Percentiles rank a stretch among this genome's conserved stretches.
These are phyloP conservation scores for Ancistrus triradiatus DNA, from an alignment of 2,113 vertebrate genomes.

Conservation along the genomic window DNA sequence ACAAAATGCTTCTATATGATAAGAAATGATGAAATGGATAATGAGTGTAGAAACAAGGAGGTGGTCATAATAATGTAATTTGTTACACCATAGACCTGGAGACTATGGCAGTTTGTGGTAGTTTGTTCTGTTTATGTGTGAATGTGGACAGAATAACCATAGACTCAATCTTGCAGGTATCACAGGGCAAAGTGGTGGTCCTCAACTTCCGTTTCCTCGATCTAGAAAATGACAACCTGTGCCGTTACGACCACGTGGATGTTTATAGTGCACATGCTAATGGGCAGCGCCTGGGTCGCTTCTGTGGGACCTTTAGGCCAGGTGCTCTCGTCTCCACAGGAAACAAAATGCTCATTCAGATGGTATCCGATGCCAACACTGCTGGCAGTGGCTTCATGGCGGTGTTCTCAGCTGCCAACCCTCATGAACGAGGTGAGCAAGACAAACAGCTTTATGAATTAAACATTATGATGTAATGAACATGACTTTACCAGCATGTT, in stretches of 20 bases:
- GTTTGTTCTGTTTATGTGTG: too few species aligned
- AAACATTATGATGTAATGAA: too few species aligned
- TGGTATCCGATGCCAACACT: conserved; percentile 95
- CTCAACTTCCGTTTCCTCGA: conserved; percentile 90
- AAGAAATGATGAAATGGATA: too few species aligned
- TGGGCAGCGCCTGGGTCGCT: conserved; percentile 86
- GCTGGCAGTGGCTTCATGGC: conserved; percentile 94
- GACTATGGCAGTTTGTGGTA: neutral
- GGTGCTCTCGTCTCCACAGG: conserved; percentile 86
- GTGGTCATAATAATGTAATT: too few species aligned
- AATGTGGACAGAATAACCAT: too few species aligned
- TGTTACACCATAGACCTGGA: too few species aligned
- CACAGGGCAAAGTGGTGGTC: conserved; percentile 90
- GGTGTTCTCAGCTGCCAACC: conserved; percentile 84
- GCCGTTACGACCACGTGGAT: conserved; percentile 94
- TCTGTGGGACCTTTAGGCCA: conserved; percentile 89
- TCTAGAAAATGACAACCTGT: conserved; percentile 88
- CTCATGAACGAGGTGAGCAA: conserved; percentile 84
- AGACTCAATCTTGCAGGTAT: conserved; percentile 88
- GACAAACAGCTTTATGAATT: too few species aligned
- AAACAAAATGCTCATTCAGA: conserved; percentile 96
- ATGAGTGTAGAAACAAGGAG: too few species aligned
- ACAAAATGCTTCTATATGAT: too few species aligned
- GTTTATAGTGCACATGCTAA: conserved; percentile 83
- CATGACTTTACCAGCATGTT: too few species aligned